These are phyloP conservation scores for Girardinichthys multiradiatus DNA, from an alignment of 2,113 vertebrate species.

Conservation along the genomic window DNA sequence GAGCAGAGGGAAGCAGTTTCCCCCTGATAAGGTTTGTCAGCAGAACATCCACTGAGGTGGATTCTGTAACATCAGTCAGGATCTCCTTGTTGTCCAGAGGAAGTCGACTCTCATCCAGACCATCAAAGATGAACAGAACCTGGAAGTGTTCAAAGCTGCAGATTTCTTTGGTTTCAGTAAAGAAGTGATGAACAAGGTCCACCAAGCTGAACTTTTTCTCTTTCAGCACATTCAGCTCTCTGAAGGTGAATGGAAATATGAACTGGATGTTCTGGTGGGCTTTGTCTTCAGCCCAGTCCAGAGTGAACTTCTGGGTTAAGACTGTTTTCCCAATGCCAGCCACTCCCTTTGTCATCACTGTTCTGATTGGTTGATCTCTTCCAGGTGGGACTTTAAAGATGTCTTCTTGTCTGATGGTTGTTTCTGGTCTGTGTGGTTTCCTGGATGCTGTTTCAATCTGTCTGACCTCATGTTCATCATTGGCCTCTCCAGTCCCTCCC, in stretches of 20 bases:
- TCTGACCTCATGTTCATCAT: constrained; percentile 49
- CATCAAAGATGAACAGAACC: too few species aligned
- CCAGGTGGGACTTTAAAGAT: not conserved
- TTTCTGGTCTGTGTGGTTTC: constrained; percentile 12
- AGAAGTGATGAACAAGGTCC: constrained; percentile 1
- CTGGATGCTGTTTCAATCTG: constrained; percentile 44
- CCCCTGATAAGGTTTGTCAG: too few species aligned
- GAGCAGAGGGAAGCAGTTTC: too few species aligned
- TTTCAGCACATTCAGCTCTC: not conserved
- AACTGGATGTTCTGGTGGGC: constrained; percentile 2
- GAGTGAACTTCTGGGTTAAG: not conserved
- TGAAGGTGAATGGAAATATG: constrained; percentile 3
- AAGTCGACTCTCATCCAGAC: too few species aligned
- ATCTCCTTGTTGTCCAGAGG: too few species aligned
- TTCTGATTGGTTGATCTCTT: not conserved
- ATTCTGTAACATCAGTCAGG: too few species aligned
- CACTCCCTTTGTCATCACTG: not conserved
- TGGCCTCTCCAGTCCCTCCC: constrained; percentile 21
- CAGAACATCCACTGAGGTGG: too few species aligned
- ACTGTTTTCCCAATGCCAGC: constrained; percentile 10
- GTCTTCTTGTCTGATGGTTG: not conserved
- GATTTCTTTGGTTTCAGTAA: constrained; percentile 8
- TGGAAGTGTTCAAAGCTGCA: too few species aligned
- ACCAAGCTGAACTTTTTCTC: constrained; percentile 5
- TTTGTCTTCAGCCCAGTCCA: constrained; percentile 14